phyloP scores from a whole-genome alignment of 2,797 vertebrate genomes.

The Myotis pilosus region DNA sequence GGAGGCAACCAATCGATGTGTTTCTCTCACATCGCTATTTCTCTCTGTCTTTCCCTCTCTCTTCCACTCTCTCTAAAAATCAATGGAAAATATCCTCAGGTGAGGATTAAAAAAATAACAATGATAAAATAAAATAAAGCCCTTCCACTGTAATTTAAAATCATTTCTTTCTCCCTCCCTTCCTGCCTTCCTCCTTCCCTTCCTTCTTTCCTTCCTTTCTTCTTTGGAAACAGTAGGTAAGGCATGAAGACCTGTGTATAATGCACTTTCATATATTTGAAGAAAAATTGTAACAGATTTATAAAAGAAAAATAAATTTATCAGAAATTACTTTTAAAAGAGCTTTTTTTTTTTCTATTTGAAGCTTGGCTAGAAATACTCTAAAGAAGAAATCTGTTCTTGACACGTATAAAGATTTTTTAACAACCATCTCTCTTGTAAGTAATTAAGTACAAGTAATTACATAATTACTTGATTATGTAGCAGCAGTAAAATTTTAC shows the following conservation, averaged over 20 bases:
- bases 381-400: slow-evolving; percentile 72
- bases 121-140: background rate
- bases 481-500: slow-evolving; percentile 78
- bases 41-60: no score
- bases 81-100: no score
- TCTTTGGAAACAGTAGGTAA: background rate
- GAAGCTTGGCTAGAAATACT: slow-evolving; percentile 67
- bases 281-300: slow-evolving; percentile 36
- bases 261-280: background rate
- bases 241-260: background rate
- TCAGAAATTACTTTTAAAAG: slow-evolving; percentile 50
- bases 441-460: slow-evolving; percentile 76
- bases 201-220: background rate
- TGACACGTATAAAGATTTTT: slow-evolving; percentile 73
- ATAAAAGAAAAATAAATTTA: slow-evolving; percentile 52
- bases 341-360: slow-evolving; percentile 59
- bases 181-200: background rate
- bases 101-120: no score
- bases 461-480: slow-evolving; percentile 79
- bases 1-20: no score
- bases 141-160: background rate
- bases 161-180: background rate
- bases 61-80: no score
- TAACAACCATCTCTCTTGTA: slow-evolving; percentile 69
- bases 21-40: no score